These are phyloP conservation scores for Pipistrellus kuhlii DNA, from an alignment of 2,797 vertebrate species.

Conservation along the genomic window DNA sequence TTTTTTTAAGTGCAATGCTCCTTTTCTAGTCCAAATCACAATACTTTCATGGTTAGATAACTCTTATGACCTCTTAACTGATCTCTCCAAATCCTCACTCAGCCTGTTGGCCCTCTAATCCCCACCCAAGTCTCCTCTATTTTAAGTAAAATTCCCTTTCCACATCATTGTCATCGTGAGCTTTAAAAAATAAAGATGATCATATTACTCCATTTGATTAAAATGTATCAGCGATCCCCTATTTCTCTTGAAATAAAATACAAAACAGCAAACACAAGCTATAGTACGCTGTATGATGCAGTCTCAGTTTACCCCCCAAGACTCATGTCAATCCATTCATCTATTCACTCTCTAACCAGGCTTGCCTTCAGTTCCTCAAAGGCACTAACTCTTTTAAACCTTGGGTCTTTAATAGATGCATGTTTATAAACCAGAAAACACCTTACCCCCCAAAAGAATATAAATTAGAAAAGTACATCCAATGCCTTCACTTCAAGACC, in stretches of 20 bases:
- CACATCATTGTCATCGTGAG: background rate
- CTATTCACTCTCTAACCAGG: background rate
- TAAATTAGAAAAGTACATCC: background rate
- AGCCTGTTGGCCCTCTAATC: background rate
- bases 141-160: background rate
- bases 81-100: background rate
- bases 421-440: background rate
- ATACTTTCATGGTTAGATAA: background rate
- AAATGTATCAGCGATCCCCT: background rate
- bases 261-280: background rate
- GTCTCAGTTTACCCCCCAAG: background rate
- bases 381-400: background rate
- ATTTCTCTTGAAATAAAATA: background rate
- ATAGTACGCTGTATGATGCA: background rate
- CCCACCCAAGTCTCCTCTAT: background rate
- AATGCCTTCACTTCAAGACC: background rate
- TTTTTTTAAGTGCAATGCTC: background rate
- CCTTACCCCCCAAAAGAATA: background rate
- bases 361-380: background rate
- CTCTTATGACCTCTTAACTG: background rate
- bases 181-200: slow-evolving; percentile 10
- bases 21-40: background rate
- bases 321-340: background rate
- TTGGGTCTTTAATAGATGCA: background rate
- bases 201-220: background rate